These are phyloP conservation scores for Amphiura filiformis DNA, from an alignment of 35 echinoderm and acorn worm species.

Conservation along the genomic window DNA sequence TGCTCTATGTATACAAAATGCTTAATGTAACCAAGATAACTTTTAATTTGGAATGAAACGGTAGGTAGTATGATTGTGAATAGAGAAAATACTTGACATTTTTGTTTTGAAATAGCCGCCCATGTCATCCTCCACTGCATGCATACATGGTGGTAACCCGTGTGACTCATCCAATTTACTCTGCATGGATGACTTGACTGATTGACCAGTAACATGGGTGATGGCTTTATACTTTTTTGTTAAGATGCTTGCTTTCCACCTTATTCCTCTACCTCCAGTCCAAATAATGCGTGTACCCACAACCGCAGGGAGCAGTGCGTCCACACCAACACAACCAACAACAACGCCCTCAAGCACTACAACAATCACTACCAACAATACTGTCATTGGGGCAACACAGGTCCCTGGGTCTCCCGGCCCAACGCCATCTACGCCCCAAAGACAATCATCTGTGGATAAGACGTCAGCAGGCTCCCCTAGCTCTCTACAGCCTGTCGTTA, in stretches of 20 bases:
- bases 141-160: too few species aligned
- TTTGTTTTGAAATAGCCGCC: too few species aligned
- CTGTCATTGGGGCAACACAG: neutral
- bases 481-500: slow-evolving; percentile 39
- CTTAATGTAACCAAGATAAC: too few species aligned
- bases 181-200: too few species aligned
- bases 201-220: too few species aligned
- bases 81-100: too few species aligned
- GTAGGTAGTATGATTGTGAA: too few species aligned
- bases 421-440: neutral
- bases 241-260: neutral
- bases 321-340: neutral
- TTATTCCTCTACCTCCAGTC: neutral
- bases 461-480: neutral
- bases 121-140: too few species aligned
- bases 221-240: neutral
- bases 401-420: neutral
- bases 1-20: too few species aligned
- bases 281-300: neutral
- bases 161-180: too few species aligned
- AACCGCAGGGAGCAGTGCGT: neutral
- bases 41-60: too few species aligned
- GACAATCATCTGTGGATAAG: neutral
- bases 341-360: neutral
- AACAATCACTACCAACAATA: neutral